Percentiles rank a stretch among this genome's conserved stretches.
Evolutionary conservation across 2,888 invertebrate species (phyloP).

Genomic region (Agonopterix heracliana): DNA sequence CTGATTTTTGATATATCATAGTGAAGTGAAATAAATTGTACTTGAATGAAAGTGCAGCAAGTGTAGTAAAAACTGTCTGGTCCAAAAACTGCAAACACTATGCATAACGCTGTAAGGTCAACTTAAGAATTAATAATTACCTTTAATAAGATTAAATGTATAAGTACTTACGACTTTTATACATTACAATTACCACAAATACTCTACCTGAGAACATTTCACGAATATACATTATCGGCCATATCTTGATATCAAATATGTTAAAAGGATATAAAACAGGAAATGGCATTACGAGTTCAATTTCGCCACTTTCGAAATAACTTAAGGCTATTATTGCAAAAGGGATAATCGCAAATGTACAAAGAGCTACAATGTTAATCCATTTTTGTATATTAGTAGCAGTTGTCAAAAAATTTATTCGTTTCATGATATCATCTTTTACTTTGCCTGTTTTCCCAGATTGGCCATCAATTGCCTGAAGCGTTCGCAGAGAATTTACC

Average conservation of each 20-base stretch:
- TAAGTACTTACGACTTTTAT: no score
- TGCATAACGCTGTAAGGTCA: no score
- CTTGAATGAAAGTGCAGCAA: conserved; percentile 37
- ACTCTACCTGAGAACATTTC: conserved; percentile 33
- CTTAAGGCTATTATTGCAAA: conserved; percentile 19
- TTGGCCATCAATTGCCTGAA: conserved; percentile 9
- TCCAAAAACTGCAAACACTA: conserved; percentile 29
- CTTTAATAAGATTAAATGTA: no score
- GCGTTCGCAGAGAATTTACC: conserved; percentile 19
- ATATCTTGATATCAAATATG: conserved; percentile 24
- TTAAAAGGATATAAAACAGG: conserved; percentile 41
- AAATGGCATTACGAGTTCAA: conserved; percentile 34
- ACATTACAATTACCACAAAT: no score
- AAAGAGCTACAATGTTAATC: conserved; percentile 12
- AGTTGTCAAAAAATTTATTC: conserved; percentile 18
- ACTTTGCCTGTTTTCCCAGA: conserved; percentile 5
- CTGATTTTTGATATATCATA: conserved; percentile 28
- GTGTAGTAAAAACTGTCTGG: conserved; percentile 38
- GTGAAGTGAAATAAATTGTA: conserved; percentile 34
- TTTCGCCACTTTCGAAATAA: conserved; percentile 28
- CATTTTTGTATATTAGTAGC: conserved; percentile 17
- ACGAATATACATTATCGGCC: conserved; percentile 30
- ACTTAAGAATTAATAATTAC: no score
- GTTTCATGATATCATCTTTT: conserved; percentile 10
- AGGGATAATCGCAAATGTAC: conserved; percentile 28